phyloP scores from a whole-genome alignment of 2,888 invertebrate genomes.

The Drosophila bunnanda region DNA sequence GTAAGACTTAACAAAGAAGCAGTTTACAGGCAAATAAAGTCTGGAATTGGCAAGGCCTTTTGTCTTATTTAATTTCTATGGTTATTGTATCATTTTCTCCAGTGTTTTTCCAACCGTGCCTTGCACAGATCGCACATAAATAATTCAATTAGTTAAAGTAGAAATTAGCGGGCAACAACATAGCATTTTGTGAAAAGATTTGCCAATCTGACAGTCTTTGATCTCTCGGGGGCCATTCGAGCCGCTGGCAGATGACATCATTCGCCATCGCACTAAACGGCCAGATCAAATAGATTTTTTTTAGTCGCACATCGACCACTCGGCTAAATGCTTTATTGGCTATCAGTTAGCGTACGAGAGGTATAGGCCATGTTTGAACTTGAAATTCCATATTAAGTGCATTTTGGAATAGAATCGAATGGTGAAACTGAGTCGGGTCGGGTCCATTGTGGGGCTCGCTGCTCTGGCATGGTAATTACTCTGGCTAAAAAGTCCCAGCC shows the following conservation, averaged over 20 bases:
- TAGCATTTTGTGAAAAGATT: constrained; percentile 49
- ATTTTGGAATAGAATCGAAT: constrained; percentile 65
- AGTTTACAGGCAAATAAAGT: neutral
- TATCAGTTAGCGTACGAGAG: constrained; percentile 41
- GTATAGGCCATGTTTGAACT: constrained; percentile 60
- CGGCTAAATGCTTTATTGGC: constrained; percentile 41
- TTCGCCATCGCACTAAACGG: constrained; percentile 49
- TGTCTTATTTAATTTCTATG: too few relatives aligned
- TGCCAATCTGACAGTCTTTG: constrained; percentile 70
- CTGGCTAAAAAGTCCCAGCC: constrained; percentile 23
- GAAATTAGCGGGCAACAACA: constrained; percentile 50
- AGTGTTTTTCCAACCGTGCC: constrained; percentile 17
- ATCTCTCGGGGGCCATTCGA: constrained; percentile 53
- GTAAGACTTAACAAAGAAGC: neutral
- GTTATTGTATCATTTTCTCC: neutral
- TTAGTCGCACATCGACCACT: constrained; percentile 10
- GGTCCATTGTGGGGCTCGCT: constrained; percentile 6
- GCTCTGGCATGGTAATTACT: constrained; percentile 75
- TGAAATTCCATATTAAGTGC: constrained; percentile 79
- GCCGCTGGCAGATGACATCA: constrained; percentile 66
- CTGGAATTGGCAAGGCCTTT: too few relatives aligned
- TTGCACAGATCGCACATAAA: constrained; percentile 39
- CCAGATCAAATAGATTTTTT: constrained; percentile 72
- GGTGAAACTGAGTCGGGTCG: constrained; percentile 32
- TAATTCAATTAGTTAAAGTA: constrained; percentile 55